Conservation (phyloP, 2,797 vertebrate species). For the Carapus acus region DNA sequence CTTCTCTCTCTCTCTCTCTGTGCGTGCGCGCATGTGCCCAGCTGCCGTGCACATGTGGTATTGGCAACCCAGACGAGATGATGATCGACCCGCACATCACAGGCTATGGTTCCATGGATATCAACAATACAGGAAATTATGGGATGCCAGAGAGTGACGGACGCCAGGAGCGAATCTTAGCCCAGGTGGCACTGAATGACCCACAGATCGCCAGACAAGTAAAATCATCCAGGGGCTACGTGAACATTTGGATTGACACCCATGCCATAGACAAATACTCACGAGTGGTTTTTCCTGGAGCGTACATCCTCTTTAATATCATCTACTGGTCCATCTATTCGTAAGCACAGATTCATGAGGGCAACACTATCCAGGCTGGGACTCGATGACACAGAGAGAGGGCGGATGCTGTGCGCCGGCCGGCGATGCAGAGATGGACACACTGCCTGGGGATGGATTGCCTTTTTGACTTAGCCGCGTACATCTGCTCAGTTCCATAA, state of each 20-base stretch:
- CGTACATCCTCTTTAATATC: conserved; percentile 95
- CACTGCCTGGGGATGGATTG: conserved; percentile 50
- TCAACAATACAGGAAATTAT: conserved; percentile 83
- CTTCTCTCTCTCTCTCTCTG: no score
- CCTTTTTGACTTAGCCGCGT: conserved; percentile 65
- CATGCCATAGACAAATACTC: conserved; percentile 97
- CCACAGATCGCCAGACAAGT: conserved; percentile 76
- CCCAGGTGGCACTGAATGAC: conserved; percentile 81
- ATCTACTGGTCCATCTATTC: conserved; percentile 98
- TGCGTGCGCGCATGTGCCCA: conserved; percentile 52
- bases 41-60: conserved; percentile 86
- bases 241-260: conserved; percentile 89
- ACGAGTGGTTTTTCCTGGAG: conserved; percentile 88
- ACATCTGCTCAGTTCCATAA: conserved; percentile 43
- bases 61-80: conserved; percentile 84
- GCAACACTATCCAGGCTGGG: not conserved
- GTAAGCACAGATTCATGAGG: conserved; percentile 53
- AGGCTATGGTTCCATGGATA: conserved; percentile 83
- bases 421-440: conserved; percentile 5
- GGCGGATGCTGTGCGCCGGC: conserved; percentile 13
- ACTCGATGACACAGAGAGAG: conserved; percentile 21
- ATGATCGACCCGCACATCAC: conserved; percentile 81
- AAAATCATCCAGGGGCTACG: conserved; percentile 75
- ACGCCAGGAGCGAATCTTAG: conserved; percentile 82
- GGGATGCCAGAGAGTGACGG: conserved; percentile 81